Evolutionary conservation across 2,797 vertebrate genomes (phyloP).

Genomic region (Catostomus latipinnis): DNA sequence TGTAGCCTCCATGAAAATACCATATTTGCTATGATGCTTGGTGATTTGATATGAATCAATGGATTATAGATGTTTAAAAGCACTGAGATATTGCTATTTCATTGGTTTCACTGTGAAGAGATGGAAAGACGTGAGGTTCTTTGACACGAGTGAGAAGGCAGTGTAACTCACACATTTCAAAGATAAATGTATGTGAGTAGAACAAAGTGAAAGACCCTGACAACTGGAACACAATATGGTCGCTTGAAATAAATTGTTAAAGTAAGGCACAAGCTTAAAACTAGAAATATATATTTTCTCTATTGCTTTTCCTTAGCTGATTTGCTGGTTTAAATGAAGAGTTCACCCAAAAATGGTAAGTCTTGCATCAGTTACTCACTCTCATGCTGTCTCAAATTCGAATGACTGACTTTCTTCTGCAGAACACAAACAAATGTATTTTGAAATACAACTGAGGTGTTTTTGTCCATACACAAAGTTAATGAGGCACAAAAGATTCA

Average conservation of each 20-base stretch:
- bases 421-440: no score
- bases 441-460: no score
- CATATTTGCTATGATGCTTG: slow-evolving; percentile 33
- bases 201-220: slow-evolving; percentile 40
- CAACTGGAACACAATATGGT: not conserved
- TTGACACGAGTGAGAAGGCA: slow-evolving; percentile 85
- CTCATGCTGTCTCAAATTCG: no score
- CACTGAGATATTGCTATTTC: slow-evolving; percentile 65
- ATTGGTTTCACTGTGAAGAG: slow-evolving; percentile 81
- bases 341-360: no score
- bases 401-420: no score
- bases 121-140: slow-evolving; percentile 77
- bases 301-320: no score
- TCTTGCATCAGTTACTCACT: no score
- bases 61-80: slow-evolving; percentile 55
- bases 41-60: slow-evolving; percentile 62
- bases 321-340: no score
- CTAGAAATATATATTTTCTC: no score
- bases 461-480: no score
- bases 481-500: no score
- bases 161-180: slow-evolving; percentile 81
- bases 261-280: not conserved
- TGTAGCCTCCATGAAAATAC: slow-evolving; percentile 51
- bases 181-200: slow-evolving; percentile 81
- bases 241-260: not conserved